Evolutionary conservation across 2,888 invertebrate species (phyloP).

Genomic region (Gnatocerus cornutus): DNA sequence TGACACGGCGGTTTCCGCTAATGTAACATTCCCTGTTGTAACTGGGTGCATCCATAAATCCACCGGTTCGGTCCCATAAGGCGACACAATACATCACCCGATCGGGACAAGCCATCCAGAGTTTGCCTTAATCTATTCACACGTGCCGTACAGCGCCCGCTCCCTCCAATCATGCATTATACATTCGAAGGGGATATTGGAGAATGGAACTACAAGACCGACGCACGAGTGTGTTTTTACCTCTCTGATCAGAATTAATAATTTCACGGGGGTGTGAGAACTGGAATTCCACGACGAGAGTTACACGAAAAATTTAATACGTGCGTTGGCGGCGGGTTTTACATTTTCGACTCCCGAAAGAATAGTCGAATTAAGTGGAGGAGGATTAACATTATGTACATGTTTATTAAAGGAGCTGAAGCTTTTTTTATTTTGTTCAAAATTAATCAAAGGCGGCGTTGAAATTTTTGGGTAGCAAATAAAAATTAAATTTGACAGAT

Average conservation of each 20-base stretch:
- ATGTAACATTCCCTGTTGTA: slow-evolving; percentile 13
- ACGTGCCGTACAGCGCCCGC: slow-evolving; percentile 27
- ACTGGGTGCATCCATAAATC: slow-evolving; percentile 18
- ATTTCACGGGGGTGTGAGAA: slow-evolving; percentile 1
- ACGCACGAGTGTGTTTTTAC: slow-evolving; percentile 16
- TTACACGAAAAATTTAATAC: no score
- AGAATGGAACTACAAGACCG: background rate
- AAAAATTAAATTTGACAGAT: no score
- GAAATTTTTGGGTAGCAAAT: no score
- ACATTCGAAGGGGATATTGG: slow-evolving; percentile 26
- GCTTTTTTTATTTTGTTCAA: no score
- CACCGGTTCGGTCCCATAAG: slow-evolving; percentile 26
- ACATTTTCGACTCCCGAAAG: no score
- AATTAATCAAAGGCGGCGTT: no score
- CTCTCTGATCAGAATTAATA: slow-evolving; percentile 21
- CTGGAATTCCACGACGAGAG: slow-evolving; percentile 2
- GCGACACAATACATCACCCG: slow-evolving; percentile 32
- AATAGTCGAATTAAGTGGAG: no score
- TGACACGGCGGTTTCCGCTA: background rate
- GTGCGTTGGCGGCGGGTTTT: no score
- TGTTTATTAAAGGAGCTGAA: no score
- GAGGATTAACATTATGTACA: no score
- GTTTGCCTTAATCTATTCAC: slow-evolving; percentile 37
- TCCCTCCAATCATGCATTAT: slow-evolving; percentile 23
- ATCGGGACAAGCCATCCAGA: slow-evolving; percentile 27